A percentile compares a stretch with the other conserved stretches of the same genome.
These are phyloP conservation scores for Platynereis dumerilii DNA, from an alignment of 2,888 invertebrate genomes.

Conservation along the genomic window DNA sequence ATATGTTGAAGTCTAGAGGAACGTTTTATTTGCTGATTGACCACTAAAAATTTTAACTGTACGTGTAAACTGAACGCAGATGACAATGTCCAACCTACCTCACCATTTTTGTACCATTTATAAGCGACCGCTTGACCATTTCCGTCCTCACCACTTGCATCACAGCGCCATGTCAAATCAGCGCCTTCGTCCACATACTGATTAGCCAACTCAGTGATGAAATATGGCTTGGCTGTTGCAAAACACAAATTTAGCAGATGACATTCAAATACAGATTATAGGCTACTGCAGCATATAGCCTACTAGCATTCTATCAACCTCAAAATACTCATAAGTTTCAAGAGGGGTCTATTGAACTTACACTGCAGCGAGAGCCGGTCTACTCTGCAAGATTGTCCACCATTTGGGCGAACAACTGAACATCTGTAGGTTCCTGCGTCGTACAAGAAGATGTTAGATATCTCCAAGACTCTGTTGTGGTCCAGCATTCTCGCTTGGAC, in stretches of 20 bases:
- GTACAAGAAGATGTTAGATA: conserved; percentile 87
- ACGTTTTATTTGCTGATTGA: too few relatives aligned
- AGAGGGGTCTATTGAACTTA: too few relatives aligned
- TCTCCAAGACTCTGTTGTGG: conserved; percentile 83
- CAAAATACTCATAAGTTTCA: too few relatives aligned
- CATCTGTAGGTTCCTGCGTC: conserved; percentile 94
- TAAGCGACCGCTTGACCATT: conserved; percentile 20
- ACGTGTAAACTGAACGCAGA: too few relatives aligned
- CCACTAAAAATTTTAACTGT: too few relatives aligned
- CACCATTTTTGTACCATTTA: conserved; percentile 33
- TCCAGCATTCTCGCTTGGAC: conserved; percentile 75
- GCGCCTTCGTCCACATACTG: conserved; percentile 31
- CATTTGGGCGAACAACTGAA: conserved; percentile 73
- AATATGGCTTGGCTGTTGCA: conserved; percentile 36
- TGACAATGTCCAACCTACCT: too few relatives aligned
- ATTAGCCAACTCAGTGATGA: conserved; percentile 26
- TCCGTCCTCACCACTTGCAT: conserved; percentile 26
- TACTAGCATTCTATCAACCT: too few relatives aligned
- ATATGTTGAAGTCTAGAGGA: too few relatives aligned
- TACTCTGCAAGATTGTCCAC: conserved; percentile 29
- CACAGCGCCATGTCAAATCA: conserved; percentile 34
- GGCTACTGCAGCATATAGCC: too few relatives aligned
- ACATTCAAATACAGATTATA: too few relatives aligned
- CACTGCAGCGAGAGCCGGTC: conserved; percentile 36
- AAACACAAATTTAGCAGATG: too few relatives aligned